Evolutionary conservation across 2,113 vertebrate genomes (phyloP), one percentile per base, ranked within the genome.

Genomic region (Natator depressus): DNA sequence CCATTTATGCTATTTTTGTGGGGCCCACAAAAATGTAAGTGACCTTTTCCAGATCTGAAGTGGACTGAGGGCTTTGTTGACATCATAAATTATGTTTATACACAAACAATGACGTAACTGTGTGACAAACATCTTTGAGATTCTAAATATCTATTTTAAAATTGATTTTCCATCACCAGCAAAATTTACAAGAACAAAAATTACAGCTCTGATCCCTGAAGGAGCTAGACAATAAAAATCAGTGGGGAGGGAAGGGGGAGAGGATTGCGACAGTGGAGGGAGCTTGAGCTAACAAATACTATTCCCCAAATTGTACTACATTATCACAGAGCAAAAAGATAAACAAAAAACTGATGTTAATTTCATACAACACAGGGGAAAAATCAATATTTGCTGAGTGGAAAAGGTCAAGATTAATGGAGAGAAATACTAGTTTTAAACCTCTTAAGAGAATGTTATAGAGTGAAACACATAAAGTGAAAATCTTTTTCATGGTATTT

Each of bases 351-450:
- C 22, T 46, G 17, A 50, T 2, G 14, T 27, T 88, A 55, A 91
- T 85, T 96, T 96, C 88, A 84, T 27, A 87, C 22, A 93, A n/a
- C 42, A 84, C 14, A 90, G 84, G 87, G 85, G 29, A 55, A 42
- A 17, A 38, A 53, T 11, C 62, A 11, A 46, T 35, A 19, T 65
- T 95, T 72, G 20, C 4, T 31, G 42, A 92, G 25, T 94, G 94
- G 96, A 97, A 96, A 95, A 95, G 96, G 90, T 95, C 92, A 87
- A 92, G 92, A 93, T 83, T 83, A 95, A 93, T 7, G 24, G 62
- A 82, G 25, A 75, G 72, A 75, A 29, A 89, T 1, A 10, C n/a
- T 97, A 96, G 95, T 96, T 97, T 96, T 95, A 93, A 95, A 80
- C 51, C 13, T 13, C 31, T 10, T 84, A 95, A 94, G 13, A 82